Evolutionary conservation across 1,140 invertebrate genomes (phyloP).

Genomic region (Nephila pilipes): DNA sequence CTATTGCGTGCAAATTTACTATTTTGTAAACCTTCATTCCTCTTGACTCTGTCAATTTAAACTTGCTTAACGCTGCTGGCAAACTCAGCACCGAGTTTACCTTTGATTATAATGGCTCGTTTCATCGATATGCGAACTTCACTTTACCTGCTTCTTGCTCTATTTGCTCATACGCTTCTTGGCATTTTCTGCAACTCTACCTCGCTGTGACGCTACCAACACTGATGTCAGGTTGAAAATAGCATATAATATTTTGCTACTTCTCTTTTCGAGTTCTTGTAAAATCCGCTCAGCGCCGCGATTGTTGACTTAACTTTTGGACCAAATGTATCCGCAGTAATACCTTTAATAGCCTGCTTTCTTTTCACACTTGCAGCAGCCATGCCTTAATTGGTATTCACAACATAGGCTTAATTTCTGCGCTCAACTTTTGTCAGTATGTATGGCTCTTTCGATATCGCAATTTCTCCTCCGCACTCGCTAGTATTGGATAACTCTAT

Average conservation of each 20-base stretch:
- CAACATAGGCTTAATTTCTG: slow-evolving; percentile 57
- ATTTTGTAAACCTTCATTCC: slow-evolving; percentile 67
- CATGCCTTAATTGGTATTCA: slow-evolving; percentile 43
- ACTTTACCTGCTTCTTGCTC: slow-evolving; percentile 60
- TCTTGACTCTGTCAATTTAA: slow-evolving; percentile 64
- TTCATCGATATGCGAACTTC: slow-evolving; percentile 58
- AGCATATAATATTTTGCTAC: too few relatives aligned
- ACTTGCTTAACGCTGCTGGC: slow-evolving; percentile 39
- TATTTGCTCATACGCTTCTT: slow-evolving; percentile 55
- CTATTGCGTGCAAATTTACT: slow-evolving; percentile 38
- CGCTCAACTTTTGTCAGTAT: slow-evolving; percentile 67
- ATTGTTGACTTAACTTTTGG: neutral
- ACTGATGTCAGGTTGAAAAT: too few relatives aligned
- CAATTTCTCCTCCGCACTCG: slow-evolving; percentile 52
- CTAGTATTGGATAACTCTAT: slow-evolving; percentile 46
- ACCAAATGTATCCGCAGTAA: slow-evolving; percentile 68
- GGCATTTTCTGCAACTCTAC: too few relatives aligned
- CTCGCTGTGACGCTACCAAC: too few relatives aligned
- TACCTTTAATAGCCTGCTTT: slow-evolving; percentile 39
- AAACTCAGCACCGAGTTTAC: slow-evolving; percentile 60
- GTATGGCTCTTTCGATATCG: slow-evolving; percentile 54
- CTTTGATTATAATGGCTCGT: slow-evolving; percentile 67
- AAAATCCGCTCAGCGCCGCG: too few relatives aligned
- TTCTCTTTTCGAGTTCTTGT: too few relatives aligned
- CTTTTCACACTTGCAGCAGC: slow-evolving; percentile 48